Base-by-base conservation (phyloP, 2,113 vertebrate species). In the Australoheros scitulus region DNA sequence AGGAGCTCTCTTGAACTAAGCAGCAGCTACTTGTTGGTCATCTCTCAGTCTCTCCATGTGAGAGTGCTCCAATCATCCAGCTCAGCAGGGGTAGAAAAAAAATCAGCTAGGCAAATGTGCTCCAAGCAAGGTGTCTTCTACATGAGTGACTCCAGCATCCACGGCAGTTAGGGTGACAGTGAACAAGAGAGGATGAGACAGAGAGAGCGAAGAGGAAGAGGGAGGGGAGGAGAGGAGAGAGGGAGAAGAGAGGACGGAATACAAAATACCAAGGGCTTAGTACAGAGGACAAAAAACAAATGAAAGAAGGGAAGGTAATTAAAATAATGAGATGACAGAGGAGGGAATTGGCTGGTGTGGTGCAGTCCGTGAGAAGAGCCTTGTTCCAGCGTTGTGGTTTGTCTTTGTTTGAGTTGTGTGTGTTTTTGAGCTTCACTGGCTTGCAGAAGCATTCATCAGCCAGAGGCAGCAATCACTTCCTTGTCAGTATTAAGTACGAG, bases 91-190 rank as follows among this genome's bases (percentile, higher is more conserved):
- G 41, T 14, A 22, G 22, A 14, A 74, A 72, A 36, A 50, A 83
- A 86, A 79, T 80, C 76, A 65, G 65, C 61, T 26, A 38, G 72
- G 86, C 75, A 91, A 90, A 92, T 85, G 81, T 86, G 91, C 90
- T 92, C 86, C 81, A 76, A 92, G 91, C 85, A 81, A 87, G 80
- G 91, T 88, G 88, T 89, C 92, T 93, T 92, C 87, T 89, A 92
- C 90, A 90, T 91, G 91, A 91, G 77, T 88, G 91, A 93, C 68
- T 94, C 84, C 88, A 65, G 90, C 88, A 88, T 91, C 87, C 80
- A 80, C 72, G 64, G 78, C 91, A 87, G 89, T 91, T 87, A 85
- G 92, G 91, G 91, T 93, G 92, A 93, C 92, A 95, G 88, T 76
- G 89, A 92, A 89, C 85, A 87, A 90, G 91, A 91, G 82, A 87